Base-by-base conservation (phyloP, 2,888 invertebrate genomes). In the Drosophila cracens region DNA sequence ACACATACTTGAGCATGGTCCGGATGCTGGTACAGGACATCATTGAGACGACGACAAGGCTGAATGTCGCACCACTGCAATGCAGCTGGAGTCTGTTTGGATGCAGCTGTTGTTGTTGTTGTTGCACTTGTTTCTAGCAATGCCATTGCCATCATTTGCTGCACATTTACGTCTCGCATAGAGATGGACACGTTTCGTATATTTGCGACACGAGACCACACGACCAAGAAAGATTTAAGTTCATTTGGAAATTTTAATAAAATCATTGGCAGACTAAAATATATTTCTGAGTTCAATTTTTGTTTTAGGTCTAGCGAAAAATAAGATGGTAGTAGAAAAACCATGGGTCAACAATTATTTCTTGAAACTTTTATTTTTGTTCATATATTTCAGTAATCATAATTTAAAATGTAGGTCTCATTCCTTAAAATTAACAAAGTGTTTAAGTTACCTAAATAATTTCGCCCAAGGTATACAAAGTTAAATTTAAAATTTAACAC, bases 11-110 rank as follows among this genome's bases (percentile, higher is more conserved):
- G 36, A 11, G 33, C 34, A 2, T 6, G n/a, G 62, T 33, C 73
- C 73, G 78, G 81, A 76, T 60, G 73, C 76, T 69, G 68, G 57
- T 69, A 38, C 68, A 80, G 72, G 69, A 80, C 81, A 76, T 66
- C 65, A 79, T 66, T 79, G 78, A 81, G 81, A 80, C 72, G 72
- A 72, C 72, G 64, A 65, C 80, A 75, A 66, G 48, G 38, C 63
- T 43, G 40, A 38, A 70, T 58, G 59, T 31, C 40, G 51, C 56
- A 56, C 59, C 38, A 53, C 58, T 59, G 66, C 70, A 75, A 54
- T 59, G 67, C 65, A 54, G 54, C 54, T 63, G 62, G 13, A 60
- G 56, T 27, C 64, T 46, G 56, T 38, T 13, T 53, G 53, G 21
- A 27, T 68, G 48, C 54, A 66, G 53, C 49, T 16, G 48, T 31